Base-by-base conservation (phyloP, 2,888 invertebrate species). In the Tridacna crocea region DNA sequence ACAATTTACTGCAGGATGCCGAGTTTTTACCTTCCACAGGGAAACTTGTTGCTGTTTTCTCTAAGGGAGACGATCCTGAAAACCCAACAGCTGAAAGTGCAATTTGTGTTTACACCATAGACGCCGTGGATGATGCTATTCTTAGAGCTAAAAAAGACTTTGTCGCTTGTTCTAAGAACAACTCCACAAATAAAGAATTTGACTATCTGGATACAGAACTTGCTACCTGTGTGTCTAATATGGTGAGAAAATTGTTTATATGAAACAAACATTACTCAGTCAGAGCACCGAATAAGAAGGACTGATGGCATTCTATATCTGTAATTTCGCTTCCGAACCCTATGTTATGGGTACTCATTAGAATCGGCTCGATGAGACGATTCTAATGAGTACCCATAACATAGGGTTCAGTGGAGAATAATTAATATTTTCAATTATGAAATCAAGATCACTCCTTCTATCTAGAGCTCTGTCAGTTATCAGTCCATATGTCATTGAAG, bases 1-100 rank as follows among this genome's bases (percentile, higher is more conserved):
- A 74, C 27, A 74, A 74, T 48, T 46, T 79, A 17, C 27, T 79
- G 26, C 79, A 79, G 26, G 60, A 66, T 66, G 68, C 74, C 0
- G 60, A 24, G 17, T 51, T 73, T 17, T 22, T 65, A 48, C 51
- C 70, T 70, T 15, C 48, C 13, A 51, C 13, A 70, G 15, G 22
- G 15, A 11, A 51, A 2, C 70, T 70, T 66, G 27, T 79, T 55
- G 74, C 68, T 22, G 47, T 36, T 60, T 79, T 74, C 27, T 58
- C 68, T 19, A 19, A 27, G 11, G 68, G 68, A 46, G 19, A 60
- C 0, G 47, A 79, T n/a, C 26, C 74, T 26, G 68, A 79, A n/a
- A 8, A n/a, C 12, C 55, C 65, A 15, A 17, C 63, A 19, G 47
- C 65, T 12, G 74, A 48, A 17, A 73, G 65, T 66, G 73, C 66